Percentiles rank a stretch among this genome's conserved stretches.
Evolutionary conservation across 1,140 invertebrate species (phyloP).

Genomic region (Dryas iulia): DNA sequence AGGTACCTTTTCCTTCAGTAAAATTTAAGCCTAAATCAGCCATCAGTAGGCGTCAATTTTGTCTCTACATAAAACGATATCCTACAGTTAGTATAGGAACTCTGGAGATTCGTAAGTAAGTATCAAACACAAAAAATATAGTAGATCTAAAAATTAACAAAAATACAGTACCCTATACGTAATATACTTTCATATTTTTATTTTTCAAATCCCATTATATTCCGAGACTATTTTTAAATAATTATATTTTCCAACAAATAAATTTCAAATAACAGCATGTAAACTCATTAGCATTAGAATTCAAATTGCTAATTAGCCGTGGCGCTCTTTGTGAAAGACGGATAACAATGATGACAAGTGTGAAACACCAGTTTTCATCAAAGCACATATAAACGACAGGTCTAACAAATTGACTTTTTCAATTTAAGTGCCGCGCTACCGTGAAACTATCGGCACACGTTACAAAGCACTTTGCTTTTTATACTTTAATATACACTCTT

Average conservation of each 20-base stretch:
- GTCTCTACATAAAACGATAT: too few species aligned
- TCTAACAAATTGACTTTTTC: slow-evolving; percentile 38
- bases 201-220: background rate
- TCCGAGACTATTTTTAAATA: background rate
- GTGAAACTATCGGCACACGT: slow-evolving; percentile 25
- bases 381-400: slow-evolving; percentile 25
- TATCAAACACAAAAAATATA: too few species aligned
- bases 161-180: too few species aligned
- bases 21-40: too few species aligned
- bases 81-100: too few species aligned
- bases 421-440: slow-evolving; percentile 23
- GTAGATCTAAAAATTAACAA: too few species aligned
- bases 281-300: background rate
- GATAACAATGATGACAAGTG: slow-evolving; percentile 14
- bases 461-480: slow-evolving; percentile 21
- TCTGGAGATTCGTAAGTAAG: too few species aligned
- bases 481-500: slow-evolving; percentile 5
- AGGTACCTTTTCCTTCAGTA: too few species aligned
- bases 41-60: too few species aligned
- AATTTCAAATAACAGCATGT: background rate
- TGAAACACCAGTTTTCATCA: slow-evolving; percentile 16
- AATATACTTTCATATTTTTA: background rate
- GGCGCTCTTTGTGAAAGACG: slow-evolving; percentile 4
- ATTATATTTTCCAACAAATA: background rate
- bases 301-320: background rate